phyloP scores from a whole-genome alignment of 2,797 vertebrate species.

The Clangula hyemalis region DNA sequence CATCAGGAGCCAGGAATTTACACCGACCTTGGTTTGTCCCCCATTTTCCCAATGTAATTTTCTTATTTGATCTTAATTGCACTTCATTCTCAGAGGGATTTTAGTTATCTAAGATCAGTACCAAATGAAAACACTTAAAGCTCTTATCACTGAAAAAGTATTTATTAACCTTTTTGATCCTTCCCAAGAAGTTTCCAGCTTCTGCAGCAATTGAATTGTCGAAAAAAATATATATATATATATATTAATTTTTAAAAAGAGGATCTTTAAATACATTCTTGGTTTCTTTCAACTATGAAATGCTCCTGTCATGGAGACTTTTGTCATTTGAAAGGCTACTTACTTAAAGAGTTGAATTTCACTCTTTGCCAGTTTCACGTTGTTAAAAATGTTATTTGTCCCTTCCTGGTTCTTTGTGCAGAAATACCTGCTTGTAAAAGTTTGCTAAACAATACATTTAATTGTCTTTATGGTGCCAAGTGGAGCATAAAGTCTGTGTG shows the following conservation, averaged over 20 bases:
- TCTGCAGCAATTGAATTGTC: neutral
- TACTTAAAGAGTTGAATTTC: neutral
- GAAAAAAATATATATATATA: neutral
- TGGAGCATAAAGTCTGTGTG: neutral
- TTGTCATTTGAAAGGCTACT: neutral
- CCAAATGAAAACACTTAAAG: neutral
- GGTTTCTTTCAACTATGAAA: neutral
- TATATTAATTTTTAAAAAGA: neutral
- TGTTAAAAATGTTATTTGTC: neutral
- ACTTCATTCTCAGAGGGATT: neutral
- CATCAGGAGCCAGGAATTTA: neutral
- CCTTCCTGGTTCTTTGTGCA: neutral
- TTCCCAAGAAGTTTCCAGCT: neutral
- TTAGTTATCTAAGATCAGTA: neutral
- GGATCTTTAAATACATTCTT: neutral
- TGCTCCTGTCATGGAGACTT: neutral
- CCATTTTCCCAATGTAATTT: neutral
- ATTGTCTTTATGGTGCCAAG: conserved; percentile 14
- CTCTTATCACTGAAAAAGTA: neutral
- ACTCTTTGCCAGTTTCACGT: neutral
- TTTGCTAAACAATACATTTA: conserved; percentile 12
- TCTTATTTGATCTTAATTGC: neutral
- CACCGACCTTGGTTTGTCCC: neutral
- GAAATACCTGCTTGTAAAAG: neutral
- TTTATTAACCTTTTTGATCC: neutral